A percentile compares a stretch with the other conserved stretches of the same genome.
These are phyloP conservation scores for Drosophila hamatofila DNA, from an alignment of 2,888 invertebrate genomes.

Conservation along the genomic window DNA sequence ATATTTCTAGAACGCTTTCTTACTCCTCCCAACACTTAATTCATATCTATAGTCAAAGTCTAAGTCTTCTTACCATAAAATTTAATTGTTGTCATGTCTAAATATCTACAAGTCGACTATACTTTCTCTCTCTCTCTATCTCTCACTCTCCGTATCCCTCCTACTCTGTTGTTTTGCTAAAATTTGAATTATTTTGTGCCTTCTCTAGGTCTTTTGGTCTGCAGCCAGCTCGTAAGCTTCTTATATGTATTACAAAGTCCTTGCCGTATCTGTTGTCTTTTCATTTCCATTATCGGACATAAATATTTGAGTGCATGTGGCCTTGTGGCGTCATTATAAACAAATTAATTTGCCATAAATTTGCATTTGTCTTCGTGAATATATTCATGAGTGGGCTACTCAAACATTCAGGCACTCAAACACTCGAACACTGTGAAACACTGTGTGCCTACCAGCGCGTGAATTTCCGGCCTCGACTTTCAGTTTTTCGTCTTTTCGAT, in stretches of 20 bases:
- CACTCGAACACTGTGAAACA: not conserved
- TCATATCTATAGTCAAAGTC: not conserved
- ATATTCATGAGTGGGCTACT: slow-evolving; percentile 36
- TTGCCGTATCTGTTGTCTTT: slow-evolving; percentile 38
- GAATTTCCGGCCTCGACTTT: slow-evolving; percentile 14
- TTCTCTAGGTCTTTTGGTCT: slow-evolving; percentile 10
- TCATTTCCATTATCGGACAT: slow-evolving; percentile 58
- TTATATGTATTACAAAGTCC: slow-evolving; percentile 17
- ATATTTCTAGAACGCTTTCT: not conserved
- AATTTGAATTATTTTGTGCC: slow-evolving; percentile 49
- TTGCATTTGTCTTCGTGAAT: slow-evolving; percentile 57
- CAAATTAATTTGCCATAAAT: slow-evolving; percentile 75
- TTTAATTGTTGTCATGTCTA: not conserved
- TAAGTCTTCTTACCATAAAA: not conserved
- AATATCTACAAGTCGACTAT: slow-evolving; percentile 13
- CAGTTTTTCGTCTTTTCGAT: slow-evolving; percentile 35
- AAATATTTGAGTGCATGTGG: slow-evolving; percentile 67
- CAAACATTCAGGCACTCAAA: not conserved
- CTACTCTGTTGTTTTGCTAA: not conserved
- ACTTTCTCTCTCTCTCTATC: not conserved
- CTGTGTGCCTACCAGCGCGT: slow-evolving; percentile 31
- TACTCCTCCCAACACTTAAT: not conserved
- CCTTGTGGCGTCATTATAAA: slow-evolving; percentile 55
- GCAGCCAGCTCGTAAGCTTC: slow-evolving; percentile 28
- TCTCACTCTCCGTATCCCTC: too few relatives aligned